Evolutionary conservation across 2,113 vertebrate species (phyloP).

Genomic region (Dipodomys merriami): DNA sequence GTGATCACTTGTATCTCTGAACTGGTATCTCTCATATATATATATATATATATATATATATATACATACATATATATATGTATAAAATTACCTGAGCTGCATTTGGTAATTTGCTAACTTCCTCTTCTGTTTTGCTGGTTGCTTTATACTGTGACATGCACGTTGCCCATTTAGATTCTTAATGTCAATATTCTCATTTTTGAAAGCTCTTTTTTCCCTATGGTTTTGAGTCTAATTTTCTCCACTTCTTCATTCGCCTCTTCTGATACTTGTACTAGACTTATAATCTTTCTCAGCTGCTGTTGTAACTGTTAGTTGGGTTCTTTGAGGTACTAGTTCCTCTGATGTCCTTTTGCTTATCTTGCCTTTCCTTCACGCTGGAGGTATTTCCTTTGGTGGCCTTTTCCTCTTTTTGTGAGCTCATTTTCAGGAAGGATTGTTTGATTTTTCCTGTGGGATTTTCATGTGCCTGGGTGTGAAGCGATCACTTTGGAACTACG

Average conservation of each 20-base stretch:
- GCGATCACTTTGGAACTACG: background rate
- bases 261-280: background rate
- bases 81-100: background rate
- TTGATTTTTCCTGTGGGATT: constrained; percentile 18
- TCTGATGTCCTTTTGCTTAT: background rate
- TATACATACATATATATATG: too few relatives aligned
- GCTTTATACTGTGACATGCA: constrained; percentile 25
- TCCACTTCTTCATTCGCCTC: background rate
- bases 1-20: background rate
- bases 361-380: background rate
- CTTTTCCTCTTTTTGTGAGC: constrained; percentile 12
- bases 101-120: background rate
- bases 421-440: constrained; percentile 48
- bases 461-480: background rate
- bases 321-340: background rate
- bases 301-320: background rate
- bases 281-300: background rate
- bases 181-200: constrained; percentile 31
- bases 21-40: background rate
- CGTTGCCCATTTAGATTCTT: background rate
- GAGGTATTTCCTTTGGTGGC: background rate
- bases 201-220: background rate
- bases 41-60: too few relatives aligned
- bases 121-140: background rate
- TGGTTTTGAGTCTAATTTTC: background rate